Evolutionary conservation across 2,797 vertebrate genomes (phyloP), one percentile per base, ranked within the genome.

Genomic region (Epinephelus awoara): DNA sequence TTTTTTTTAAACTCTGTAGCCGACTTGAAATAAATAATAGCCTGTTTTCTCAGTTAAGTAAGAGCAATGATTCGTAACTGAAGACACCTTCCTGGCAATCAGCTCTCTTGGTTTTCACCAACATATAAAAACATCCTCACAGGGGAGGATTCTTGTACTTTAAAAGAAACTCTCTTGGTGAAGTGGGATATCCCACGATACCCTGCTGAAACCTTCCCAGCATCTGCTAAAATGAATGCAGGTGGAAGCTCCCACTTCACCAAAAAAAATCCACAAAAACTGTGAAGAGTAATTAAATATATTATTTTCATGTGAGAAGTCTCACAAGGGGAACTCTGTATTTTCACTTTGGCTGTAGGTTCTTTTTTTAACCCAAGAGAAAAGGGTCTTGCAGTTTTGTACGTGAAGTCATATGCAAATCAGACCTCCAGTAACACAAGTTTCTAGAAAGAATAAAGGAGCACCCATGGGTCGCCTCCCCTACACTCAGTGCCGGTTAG

Each of bases 191-290:
- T 77, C 80, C 80, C 68, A 21, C 10, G 68, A 42, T 40, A 25
- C 23, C 3, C 17, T 25, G 6, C 63, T 9, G 47, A 67, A 85
- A 84, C 70, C 14, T 47, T 10, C 49, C 47, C 13, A 38, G 38
- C 57, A 55, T 54, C 5, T 64, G 44, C 49, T 50, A 6, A 46
- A 51, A 25, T 6, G 11, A 75, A 40, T 25, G 44, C 2, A 62
- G 18, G 47, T 75, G 75, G 78, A 91, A 90, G 76, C 70, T 83
- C 70, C 83, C 6, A 77, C 40, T 75, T 86, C 23, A 87, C 10
- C 15, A 19, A 29, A 9, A 49, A 23, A 51, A 38, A 52, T 12
- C 1, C 14, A 49, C 47, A 46, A 57, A 55, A 23, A 51, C 13
- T 49, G 1, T 13, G 12, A 12, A 42, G 14, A 50, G 19, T 15